These are phyloP conservation scores for Hippocampus kuda DNA, from an alignment of 2,797 vertebrate species.

Conservation along the genomic window DNA sequence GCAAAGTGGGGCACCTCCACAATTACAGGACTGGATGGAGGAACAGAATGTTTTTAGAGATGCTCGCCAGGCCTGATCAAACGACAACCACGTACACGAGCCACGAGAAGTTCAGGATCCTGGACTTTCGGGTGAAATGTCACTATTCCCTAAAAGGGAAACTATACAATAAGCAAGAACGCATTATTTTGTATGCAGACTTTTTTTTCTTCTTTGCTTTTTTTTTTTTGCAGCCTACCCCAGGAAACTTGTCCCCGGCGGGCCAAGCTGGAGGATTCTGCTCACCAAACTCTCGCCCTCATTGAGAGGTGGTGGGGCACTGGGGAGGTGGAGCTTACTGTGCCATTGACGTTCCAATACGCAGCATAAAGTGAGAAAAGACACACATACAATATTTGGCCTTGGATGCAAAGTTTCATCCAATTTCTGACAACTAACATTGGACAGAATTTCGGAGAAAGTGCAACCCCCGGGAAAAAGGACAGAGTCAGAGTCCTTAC, in stretches of 20 bases:
- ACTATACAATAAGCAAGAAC: neutral
- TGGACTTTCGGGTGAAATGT: too few relatives aligned
- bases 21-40: slow-evolving; percentile 81
- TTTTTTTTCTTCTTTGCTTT: neutral
- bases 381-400: slow-evolving; percentile 49
- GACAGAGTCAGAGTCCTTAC: slow-evolving; percentile 68
- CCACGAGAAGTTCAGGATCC: too few relatives aligned
- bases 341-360: slow-evolving; percentile 70
- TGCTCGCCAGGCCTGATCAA: neutral
- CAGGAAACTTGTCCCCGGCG: slow-evolving; percentile 98
- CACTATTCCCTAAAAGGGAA: neutral
- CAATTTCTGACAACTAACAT: neutral
- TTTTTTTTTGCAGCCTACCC: slow-evolving; percentile 75
- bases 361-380: slow-evolving; percentile 93
- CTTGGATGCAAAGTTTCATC: slow-evolving; percentile 12
- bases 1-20: slow-evolving; percentile 99
- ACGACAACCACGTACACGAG: neutral
- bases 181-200: slow-evolving; percentile 76
- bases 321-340: slow-evolving; percentile 99
- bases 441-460: slow-evolving; percentile 60
- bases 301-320: slow-evolving; percentile 98
- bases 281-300: slow-evolving; percentile 99
- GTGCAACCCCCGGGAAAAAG: slow-evolving; percentile 92
- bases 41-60: neutral
- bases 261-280: slow-evolving; percentile 99